These are phyloP conservation scores for Iselma pallidipennis DNA, from an alignment of 2,888 invertebrate species.

Conservation along the genomic window DNA sequence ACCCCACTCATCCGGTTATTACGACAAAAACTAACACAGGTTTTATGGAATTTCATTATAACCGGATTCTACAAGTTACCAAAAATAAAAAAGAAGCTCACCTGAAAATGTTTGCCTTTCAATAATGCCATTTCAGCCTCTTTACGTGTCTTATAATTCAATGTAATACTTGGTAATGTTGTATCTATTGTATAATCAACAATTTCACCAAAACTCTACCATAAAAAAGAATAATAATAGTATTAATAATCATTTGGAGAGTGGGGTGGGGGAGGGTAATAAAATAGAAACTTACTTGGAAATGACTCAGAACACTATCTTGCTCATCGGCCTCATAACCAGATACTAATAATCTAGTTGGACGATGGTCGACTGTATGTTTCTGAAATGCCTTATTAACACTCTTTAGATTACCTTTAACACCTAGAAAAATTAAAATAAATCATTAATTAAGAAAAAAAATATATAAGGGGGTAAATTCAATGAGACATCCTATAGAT, in stretches of 20 bases:
- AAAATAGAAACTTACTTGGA: constrained; percentile 68
- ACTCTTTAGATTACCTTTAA: constrained; percentile 35
- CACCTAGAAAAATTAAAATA: constrained; percentile 27
- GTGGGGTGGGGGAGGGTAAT: too few relatives aligned
- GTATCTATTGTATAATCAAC: constrained; percentile 77
- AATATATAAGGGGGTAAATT: neutral
- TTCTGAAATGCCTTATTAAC: constrained; percentile 51
- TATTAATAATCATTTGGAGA: neutral
- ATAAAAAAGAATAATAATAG: constrained; percentile 15
- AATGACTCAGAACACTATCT: constrained; percentile 78
- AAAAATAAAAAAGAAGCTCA: constrained; percentile 58
- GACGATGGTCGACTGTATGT: constrained; percentile 79
- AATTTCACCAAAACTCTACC: constrained; percentile 85
- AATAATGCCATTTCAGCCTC: constrained; percentile 79
- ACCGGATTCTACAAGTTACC: too few relatives aligned
- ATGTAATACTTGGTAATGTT: constrained; percentile 73
- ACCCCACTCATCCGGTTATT: too few relatives aligned
- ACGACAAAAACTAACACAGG: too few relatives aligned
- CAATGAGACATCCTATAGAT: neutral
- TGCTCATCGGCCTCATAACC: constrained; percentile 86
- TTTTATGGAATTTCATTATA: too few relatives aligned
- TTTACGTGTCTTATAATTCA: constrained; percentile 75
- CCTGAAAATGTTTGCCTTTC: constrained; percentile 77
- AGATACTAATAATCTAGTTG: constrained; percentile 82
- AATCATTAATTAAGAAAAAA: neutral